Base-by-base conservation (phyloP, 2,888 invertebrate species). In the Chrysolina americana region DNA sequence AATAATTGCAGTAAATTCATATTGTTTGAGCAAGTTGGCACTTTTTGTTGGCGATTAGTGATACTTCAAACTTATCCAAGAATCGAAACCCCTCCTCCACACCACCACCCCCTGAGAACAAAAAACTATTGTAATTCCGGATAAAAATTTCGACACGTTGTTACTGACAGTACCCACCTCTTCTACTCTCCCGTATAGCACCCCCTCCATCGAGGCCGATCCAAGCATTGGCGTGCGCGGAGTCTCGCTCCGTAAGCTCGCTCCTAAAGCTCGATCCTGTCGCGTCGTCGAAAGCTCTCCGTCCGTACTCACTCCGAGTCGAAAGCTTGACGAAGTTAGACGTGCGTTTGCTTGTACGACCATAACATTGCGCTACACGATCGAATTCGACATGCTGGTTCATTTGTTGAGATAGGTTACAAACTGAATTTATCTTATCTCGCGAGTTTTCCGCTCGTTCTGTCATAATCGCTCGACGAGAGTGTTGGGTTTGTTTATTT, bases 111-210 rank as follows among this genome's bases (percentile, higher is more conserved):
- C 15, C 21, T 56, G 0, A 0, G n/a, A 6, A 6, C 47, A 56
- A 56, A 6, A 56, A 56, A 21, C 21, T 13, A 36, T 28, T 59
- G 28, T 36, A 36, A 59, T 47, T 65, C 65, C 72, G 72, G 76
- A 83, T 79, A 82, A 84, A 84, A 82, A 83, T n/a, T 83, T 84
- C 83, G 83, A 84, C 81, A 80, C 84, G 85, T 83, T 83, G 82
- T 83, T 83, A 84, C 81, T 82, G 84, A 85, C 85, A 84, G 85
- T 82, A 83, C 84, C 77, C 73, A 77, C 77, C 77, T 75, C 75
- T 77, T 73, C 84, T 81, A 81, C 82, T 83, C 83, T 82, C 82
- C 83, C 81, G 82, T 81, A 83, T 80, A 65, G 79, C 80, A 80
- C 83, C 84, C 84, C 85, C 84, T 78, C 84, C 74, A 73, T 36